Percentiles rank a stretch among this genome's conserved stretches.
These are phyloP conservation scores for Chaetura pelagica DNA, from an alignment of 2,113 vertebrate species.

Conservation along the genomic window DNA sequence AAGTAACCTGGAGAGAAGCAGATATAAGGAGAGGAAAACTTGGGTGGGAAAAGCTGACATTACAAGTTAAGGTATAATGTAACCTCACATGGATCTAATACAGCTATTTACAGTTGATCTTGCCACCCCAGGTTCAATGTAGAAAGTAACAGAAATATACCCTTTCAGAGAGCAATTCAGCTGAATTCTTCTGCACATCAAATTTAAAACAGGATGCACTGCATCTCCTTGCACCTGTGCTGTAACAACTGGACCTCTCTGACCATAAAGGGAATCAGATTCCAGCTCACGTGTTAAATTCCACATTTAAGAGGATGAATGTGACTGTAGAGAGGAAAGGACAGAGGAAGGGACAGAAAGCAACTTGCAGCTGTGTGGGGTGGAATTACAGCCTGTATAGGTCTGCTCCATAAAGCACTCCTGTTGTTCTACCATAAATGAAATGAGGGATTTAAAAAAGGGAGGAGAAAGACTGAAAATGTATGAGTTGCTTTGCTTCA, in stretches of 20 bases:
- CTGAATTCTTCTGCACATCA: background rate
- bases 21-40: background rate
- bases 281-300: background rate
- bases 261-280: background rate
- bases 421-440: background rate
- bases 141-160: background rate
- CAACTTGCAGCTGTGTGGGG: background rate
- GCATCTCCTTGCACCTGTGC: background rate
- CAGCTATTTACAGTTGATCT: fast-evolving
- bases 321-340: background rate
- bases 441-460: background rate
- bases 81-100: background rate
- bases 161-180: background rate
- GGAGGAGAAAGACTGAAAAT: background rate
- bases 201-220: background rate
- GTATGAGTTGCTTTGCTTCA: fast-evolving
- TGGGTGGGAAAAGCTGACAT: background rate
- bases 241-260: background rate
- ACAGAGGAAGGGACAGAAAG: background rate
- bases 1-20: background rate
- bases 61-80: background rate
- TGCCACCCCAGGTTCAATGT: background rate
- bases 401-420: background rate
- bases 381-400: background rate
- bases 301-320: background rate